Conservation (phyloP, 2,888 invertebrate genomes). For the Patella ulyssiponensis region DNA sequence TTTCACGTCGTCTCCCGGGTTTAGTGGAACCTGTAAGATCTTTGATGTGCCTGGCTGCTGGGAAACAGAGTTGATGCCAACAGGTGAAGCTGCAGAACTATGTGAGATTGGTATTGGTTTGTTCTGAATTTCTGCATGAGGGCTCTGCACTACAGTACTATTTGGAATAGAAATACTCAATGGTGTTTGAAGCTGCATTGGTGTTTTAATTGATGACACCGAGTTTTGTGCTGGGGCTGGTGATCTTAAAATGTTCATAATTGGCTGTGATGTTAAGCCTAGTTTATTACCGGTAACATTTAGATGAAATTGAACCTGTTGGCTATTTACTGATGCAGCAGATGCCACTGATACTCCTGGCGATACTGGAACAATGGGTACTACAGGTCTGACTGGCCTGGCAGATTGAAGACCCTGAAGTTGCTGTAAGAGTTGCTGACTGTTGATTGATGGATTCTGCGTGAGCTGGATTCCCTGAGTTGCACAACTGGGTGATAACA, state of each 20-base stretch:
- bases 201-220: neutral
- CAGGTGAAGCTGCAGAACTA: no score
- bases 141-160: neutral
- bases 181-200: neutral
- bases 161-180: conserved; percentile 1
- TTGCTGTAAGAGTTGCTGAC: neutral
- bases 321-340: no score
- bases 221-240: neutral
- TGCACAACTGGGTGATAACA: neutral
- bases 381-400: neutral
- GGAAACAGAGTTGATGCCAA: no score
- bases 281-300: neutral
- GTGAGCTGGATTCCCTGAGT: neutral
- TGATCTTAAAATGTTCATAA: neutral
- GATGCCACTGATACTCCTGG: neutral
- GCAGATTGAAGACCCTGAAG: neutral
- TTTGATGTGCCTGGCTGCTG: no score
- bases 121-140: no score
- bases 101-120: no score
- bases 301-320: neutral
- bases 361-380: neutral
- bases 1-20: neutral
- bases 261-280: neutral
- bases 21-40: no score
- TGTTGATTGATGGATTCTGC: neutral